Evolutionary conservation across 2,113 vertebrate species (phyloP).

Genomic region (Arizona elegans): DNA sequence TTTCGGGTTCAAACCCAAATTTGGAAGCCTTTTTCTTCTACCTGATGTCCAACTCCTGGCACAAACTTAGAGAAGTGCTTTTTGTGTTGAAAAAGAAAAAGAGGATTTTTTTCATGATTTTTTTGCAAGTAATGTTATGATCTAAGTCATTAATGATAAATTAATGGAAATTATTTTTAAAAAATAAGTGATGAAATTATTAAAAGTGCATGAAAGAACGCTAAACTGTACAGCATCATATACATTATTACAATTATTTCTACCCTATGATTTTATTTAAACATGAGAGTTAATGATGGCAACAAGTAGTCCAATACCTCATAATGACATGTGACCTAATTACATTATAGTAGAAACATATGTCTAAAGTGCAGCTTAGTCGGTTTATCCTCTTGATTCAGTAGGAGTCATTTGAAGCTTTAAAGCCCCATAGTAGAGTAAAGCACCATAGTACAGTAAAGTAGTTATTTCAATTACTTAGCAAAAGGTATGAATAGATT

Average conservation of each 20-base stretch:
- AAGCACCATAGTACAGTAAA: not conserved
- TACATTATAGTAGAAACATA: not conserved
- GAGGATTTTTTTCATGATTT: not conserved
- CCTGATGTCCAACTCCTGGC: not conserved
- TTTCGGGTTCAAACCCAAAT: not conserved
- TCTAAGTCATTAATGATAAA: not conserved
- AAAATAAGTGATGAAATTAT: not conserved
- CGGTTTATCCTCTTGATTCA: not conserved
- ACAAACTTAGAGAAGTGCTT: not conserved
- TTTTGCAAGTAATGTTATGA: not conserved
- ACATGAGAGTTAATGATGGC: not conserved
- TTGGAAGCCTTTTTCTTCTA: not conserved
- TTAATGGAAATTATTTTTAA: not conserved
- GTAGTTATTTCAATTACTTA: not conserved
- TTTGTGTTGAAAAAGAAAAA: not conserved
- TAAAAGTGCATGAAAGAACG: not conserved
- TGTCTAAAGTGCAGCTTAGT: not conserved
- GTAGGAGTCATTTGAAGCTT: not conserved
- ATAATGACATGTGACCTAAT: not conserved
- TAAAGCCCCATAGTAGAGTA: too few relatives aligned
- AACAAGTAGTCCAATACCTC: not conserved
- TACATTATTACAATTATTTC: not conserved
- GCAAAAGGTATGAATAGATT: not conserved
- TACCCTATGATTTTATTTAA: not conserved
- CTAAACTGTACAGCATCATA: not conserved